Evolutionary conservation across 2,797 vertebrate genomes (phyloP).

Genomic region (Distichodus sexfasciatus): DNA sequence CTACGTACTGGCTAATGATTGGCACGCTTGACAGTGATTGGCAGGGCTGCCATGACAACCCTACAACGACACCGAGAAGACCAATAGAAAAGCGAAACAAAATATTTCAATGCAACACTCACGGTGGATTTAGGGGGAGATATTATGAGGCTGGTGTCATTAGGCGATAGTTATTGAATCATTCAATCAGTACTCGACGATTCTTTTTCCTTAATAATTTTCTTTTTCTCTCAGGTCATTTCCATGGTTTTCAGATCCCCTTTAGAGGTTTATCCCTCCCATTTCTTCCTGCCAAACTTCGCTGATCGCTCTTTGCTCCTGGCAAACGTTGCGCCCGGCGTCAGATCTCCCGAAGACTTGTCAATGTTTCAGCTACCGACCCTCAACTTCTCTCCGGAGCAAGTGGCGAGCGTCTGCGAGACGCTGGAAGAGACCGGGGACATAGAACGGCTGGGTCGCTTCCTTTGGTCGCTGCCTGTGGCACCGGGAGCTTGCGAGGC

Average conservation of each 20-base stretch:
- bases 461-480: conserved; percentile 98
- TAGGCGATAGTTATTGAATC: conserved; percentile 98
- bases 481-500: conserved; percentile 97
- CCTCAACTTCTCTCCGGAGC: conserved; percentile 99
- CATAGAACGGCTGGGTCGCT: conserved; percentile 97
- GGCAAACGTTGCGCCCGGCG: conserved; percentile 91
- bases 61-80: conserved; percentile 97
- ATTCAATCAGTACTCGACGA: conserved; percentile 91
- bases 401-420: conserved; percentile 99
- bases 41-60: conserved; percentile 98
- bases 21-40: conserved; percentile 99
- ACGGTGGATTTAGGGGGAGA: conserved; percentile 99
- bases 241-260: conserved; percentile 99
- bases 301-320: conserved; percentile 94
- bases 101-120: conserved; percentile 99
- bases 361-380: conserved; percentile 99
- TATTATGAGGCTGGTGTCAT: conserved; percentile 99
- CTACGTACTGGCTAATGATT: conserved; percentile 99
- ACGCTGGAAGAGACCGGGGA: conserved; percentile 99
- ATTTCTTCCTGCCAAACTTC: conserved; percentile 99
- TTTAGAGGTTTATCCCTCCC: conserved; percentile 99
- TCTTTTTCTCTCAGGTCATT: conserved; percentile 93
- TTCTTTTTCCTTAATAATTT: conserved; percentile 86
- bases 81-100: conserved; percentile 99
- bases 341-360: conserved; percentile 97